A percentile compares a stretch with the other conserved stretches of the same genome.
Conservation (phyloP, 2,113 vertebrate species). For the Sturnira hondurensis region DNA sequence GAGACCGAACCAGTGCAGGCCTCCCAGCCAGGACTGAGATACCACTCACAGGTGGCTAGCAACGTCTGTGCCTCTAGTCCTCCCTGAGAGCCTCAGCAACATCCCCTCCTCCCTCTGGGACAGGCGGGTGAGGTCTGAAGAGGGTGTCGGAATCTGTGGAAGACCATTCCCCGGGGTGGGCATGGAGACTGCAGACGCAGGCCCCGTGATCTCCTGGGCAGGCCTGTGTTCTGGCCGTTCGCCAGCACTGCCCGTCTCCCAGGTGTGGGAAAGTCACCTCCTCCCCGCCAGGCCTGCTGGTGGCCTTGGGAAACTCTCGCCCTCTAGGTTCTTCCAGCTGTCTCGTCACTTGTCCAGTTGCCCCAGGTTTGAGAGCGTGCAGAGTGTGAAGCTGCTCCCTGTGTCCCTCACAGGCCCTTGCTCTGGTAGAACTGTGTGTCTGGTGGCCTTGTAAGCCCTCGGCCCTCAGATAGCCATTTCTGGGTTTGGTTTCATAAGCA, state of each 20-base stretch:
- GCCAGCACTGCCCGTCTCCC: not conserved
- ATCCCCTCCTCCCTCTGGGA: too few species aligned
- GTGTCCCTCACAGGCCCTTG: not conserved
- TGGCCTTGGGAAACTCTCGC: not conserved
- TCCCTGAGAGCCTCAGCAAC: not conserved
- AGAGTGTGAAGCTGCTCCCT: not conserved
- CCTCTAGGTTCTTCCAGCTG: not conserved
- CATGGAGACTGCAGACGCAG: not conserved
- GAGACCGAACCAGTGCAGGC: not conserved
- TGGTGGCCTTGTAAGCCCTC: not conserved
- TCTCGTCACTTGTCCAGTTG: not conserved
- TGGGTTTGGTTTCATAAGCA: not conserved
- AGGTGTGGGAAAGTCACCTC: not conserved
- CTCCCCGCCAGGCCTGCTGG: not conserved
- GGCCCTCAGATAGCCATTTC: not conserved
- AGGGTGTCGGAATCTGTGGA: not conserved
- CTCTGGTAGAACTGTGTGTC: not conserved
- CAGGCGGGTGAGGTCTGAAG: not conserved
- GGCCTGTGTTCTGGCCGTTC: not conserved
- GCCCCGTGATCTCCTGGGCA: not conserved
- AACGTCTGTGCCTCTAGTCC: not conserved
- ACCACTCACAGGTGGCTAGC: not conserved
- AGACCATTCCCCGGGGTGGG: fast-evolving
- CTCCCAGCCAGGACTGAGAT: not conserved
- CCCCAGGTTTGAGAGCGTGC: not conserved